phyloP scores from a whole-genome alignment of 2,113 vertebrate species.

The Prionailurus viverrinus region DNA sequence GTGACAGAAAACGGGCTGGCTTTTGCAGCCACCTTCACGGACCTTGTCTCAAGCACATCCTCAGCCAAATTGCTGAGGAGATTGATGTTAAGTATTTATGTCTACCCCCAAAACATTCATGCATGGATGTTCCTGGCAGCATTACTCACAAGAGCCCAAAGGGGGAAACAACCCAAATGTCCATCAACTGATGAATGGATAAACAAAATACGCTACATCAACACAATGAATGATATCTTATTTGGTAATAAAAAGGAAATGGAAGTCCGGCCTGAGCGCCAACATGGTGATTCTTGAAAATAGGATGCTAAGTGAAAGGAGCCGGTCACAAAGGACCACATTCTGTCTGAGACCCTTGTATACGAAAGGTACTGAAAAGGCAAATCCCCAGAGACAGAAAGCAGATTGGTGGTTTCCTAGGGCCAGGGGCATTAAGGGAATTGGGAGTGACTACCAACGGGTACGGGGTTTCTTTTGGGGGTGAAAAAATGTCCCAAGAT shows the following conservation, averaged over 20 bases:
- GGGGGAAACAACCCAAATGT: not conserved
- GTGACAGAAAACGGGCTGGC: not conserved
- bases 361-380: not conserved
- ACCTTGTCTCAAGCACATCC: not conserved
- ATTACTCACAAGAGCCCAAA: not conserved
- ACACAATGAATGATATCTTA: not conserved
- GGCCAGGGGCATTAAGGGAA: not conserved
- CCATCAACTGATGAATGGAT: not conserved
- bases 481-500: not conserved
- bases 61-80: not conserved
- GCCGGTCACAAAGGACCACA: not conserved
- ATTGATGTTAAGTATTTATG: not conserved
- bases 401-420: not conserved
- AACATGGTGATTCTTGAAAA: not conserved
- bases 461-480: not conserved
- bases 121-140: not conserved
- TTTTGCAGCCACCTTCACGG: not conserved
- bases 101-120: not conserved
- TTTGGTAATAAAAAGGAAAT: not conserved
- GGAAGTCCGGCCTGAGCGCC: not conserved
- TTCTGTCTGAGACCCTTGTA: not conserved
- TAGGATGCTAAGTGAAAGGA: not conserved
- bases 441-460: not conserved
- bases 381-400: not conserved
- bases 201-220: not conserved